Base-by-base conservation (phyloP, 2,888 invertebrate genomes). In the Mesoligia furuncula region DNA sequence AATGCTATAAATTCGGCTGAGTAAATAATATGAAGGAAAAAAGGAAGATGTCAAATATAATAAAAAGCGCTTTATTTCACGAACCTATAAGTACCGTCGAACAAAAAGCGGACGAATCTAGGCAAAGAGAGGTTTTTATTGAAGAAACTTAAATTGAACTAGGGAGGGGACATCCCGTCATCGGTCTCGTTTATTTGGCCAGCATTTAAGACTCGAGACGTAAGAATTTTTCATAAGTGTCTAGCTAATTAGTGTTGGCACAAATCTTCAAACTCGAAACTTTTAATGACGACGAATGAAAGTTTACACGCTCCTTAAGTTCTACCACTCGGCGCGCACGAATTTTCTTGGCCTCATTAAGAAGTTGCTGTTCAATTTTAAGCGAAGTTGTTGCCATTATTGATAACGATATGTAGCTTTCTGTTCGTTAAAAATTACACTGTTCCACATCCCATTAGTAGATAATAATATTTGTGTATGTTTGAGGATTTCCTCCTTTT, bases 231-330 rank as follows among this genome's bases (percentile, higher is more conserved):
- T 90, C 90, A 91, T 92, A 94, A 95, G 92, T 93, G 92, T 93
- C 93, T 92, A 90, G 95, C 95, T 96, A 96, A 96, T 96, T 96
- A 96, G 93, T 93, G 93, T 91, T 93, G 95, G 95, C 95, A 94
- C 95, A 96, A 96, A 96, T 96, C 95, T 95, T 94, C 93, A 92
- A 90, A 91, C 91, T 93, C 87, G 87, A 93, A 96, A 96, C 95
- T 96, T 96, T 96, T 96, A 96, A 96, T 95, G 96, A 95, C 95
- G 95, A 91, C 94, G 94, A 94, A 95, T 94, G 93, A 93, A 95
- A 96, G 94, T 96, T 96, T 96, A 95, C 94, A 95, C 94, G 93
- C 91, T 90, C 90, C 93, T 95, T 95, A 94, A 96, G 94, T 94
- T 94, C 91, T 91, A 92, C 92, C 92, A 93, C 92, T 93, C 90